These are phyloP conservation scores for Morone chrysops DNA, from an alignment of 2,113 vertebrate species.

Conservation along the genomic window DNA sequence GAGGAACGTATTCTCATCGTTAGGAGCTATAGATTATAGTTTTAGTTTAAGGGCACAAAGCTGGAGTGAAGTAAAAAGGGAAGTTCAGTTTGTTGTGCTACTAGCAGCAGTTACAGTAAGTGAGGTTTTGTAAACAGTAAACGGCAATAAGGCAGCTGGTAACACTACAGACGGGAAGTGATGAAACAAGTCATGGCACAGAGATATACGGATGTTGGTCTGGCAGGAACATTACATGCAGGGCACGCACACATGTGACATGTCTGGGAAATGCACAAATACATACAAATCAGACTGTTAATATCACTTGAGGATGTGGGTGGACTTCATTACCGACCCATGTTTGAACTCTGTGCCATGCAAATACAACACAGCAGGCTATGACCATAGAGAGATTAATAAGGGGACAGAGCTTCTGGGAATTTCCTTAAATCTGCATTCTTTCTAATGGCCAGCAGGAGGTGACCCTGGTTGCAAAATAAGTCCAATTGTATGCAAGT, in stretches of 20 bases:
- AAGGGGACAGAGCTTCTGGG: no score
- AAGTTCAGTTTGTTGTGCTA: slow-evolving; percentile 13
- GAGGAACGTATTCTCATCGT: neutral
- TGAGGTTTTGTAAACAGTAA: slow-evolving; percentile 69
- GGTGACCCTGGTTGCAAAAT: no score
- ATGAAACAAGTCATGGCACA: slow-evolving; percentile 43
- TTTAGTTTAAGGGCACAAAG: slow-evolving; percentile 23
- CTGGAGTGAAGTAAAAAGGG: slow-evolving; percentile 33
- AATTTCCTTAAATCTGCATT: no score
- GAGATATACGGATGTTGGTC: slow-evolving; percentile 9
- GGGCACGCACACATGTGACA: neutral
- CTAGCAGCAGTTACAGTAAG: slow-evolving; percentile 58
- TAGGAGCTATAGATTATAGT: slow-evolving; percentile 1
- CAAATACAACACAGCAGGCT: slow-evolving; percentile 44
- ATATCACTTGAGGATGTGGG: slow-evolving; percentile 10
- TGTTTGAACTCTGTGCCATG: slow-evolving; percentile 48
- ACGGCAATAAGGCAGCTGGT: slow-evolving; percentile 69
- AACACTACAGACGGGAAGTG: slow-evolving; percentile 59
- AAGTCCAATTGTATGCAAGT: no score
- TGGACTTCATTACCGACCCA: slow-evolving; percentile 41
- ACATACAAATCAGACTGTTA: neutral
- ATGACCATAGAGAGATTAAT: no score
- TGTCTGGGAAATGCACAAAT: slow-evolving; percentile 13
- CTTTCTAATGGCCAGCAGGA: no score
- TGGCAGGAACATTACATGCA: slow-evolving; percentile 47